Conservation (phyloP, 2,113 vertebrate species). For the Monopterus albus region DNA sequence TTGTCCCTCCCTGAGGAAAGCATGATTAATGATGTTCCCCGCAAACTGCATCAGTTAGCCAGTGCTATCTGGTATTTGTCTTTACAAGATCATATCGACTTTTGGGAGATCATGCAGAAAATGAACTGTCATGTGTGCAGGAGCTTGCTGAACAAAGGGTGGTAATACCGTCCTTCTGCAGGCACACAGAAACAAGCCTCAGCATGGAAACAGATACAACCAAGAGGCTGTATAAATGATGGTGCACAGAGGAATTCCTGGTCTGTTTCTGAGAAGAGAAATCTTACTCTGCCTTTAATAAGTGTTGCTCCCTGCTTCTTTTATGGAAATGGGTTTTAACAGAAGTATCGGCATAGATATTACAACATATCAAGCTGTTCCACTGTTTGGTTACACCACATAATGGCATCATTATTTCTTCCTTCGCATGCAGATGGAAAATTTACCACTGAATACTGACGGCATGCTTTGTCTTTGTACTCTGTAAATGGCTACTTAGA, state of each 20-base stretch:
- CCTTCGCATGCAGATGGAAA: constrained; percentile 60
- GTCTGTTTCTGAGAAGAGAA: constrained; percentile 44
- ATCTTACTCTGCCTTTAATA: constrained; percentile 63
- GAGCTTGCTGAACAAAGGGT: constrained; percentile 63
- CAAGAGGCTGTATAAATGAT: constrained; percentile 22
- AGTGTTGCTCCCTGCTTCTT: constrained; percentile 47
- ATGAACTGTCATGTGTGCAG: constrained; percentile 82
- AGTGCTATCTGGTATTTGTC: constrained; percentile 82
- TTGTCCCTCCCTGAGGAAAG: constrained; percentile 42
- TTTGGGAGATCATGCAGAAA: constrained; percentile 85
- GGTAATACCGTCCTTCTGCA: constrained; percentile 69
- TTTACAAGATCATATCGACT: constrained; percentile 83
- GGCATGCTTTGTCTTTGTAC: constrained; percentile 62
- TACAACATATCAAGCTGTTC: constrained; percentile 67
- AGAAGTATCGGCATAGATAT: constrained; percentile 67
- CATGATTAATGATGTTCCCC: constrained; percentile 80
- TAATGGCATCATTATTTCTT: constrained; percentile 74
- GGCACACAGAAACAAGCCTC: constrained; percentile 61
- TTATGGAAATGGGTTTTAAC: constrained; percentile 69
- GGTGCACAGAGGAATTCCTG: constrained; percentile 23
- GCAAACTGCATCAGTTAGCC: constrained; percentile 79
- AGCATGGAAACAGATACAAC: constrained; percentile 47
- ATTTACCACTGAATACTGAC: constrained; percentile 40
- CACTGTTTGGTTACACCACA: constrained; percentile 60
- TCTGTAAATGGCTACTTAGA: constrained; percentile 69